Evolutionary conservation across 2,113 vertebrate species (phyloP).

Genomic region (Laticauda laticaudata): DNA sequence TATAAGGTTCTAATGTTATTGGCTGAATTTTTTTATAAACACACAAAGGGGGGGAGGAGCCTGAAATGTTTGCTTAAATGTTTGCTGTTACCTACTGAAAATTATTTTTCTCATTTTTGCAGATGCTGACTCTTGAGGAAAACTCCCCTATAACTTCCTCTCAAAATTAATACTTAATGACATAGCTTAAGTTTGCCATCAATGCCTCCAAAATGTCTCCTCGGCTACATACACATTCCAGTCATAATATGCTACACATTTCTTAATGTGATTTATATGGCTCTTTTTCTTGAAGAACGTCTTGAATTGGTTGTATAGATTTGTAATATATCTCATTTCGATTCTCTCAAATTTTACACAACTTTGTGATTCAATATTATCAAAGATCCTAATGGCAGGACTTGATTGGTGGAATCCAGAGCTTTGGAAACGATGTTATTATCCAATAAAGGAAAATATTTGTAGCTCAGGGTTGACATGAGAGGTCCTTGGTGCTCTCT

Average conservation of each 20-base stretch:
- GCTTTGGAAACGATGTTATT: background rate
- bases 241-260: background rate
- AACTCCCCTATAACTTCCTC: background rate
- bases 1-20: background rate
- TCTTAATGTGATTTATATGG: background rate
- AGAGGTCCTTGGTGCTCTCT: background rate
- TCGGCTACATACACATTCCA: background rate
- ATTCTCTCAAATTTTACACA: background rate
- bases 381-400: background rate
- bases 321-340: background rate
- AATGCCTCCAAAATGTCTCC: background rate
- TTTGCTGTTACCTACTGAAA: background rate
- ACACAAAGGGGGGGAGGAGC: background rate
- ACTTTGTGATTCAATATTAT: background rate
- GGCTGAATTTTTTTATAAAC: background rate
- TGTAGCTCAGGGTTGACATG: background rate
- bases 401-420: background rate
- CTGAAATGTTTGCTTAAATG: background rate
- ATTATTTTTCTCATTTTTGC: background rate
- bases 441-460: background rate
- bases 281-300: background rate
- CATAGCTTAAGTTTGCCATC: background rate
- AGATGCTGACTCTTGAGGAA: background rate
- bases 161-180: background rate
- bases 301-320: background rate